phyloP scores from a whole-genome alignment of 2,888 invertebrate species.

The Pachymerium ferrugineum region DNA sequence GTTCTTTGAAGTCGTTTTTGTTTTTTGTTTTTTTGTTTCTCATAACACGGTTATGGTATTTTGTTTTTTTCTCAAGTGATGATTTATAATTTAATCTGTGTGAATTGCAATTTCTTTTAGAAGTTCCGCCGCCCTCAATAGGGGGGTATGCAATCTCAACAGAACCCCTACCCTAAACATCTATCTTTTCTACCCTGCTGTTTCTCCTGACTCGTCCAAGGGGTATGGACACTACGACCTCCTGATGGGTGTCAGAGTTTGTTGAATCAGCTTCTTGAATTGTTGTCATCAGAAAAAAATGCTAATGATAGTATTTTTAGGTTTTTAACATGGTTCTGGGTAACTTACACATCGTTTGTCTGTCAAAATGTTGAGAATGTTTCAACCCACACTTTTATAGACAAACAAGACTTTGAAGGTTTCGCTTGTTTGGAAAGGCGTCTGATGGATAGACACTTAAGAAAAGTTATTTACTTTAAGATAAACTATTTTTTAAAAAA shows the following conservation, averaged over 20 bases:
- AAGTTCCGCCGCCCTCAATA: background rate
- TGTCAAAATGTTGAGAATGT: too few relatives aligned
- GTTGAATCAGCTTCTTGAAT: conserved; percentile 20
- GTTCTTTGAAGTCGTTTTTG: background rate
- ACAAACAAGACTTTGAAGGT: too few relatives aligned
- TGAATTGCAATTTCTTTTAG: conserved; percentile 8
- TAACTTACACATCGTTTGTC: too few relatives aligned
- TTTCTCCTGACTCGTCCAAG: conserved; percentile 7
- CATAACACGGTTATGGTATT: too few relatives aligned
- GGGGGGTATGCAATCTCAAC: conserved; percentile 4
- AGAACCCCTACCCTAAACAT: conserved; percentile 22
- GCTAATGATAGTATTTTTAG: too few relatives aligned
- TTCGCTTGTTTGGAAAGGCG: too few relatives aligned
- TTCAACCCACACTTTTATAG: too few relatives aligned
- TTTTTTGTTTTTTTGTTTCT: background rate
- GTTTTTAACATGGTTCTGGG: too few relatives aligned
- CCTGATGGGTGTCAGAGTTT: conserved; percentile 13
- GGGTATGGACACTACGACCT: conserved; percentile 21
- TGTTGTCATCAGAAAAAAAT: background rate
- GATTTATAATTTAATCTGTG: conserved; percentile 21
- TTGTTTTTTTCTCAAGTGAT: background rate
- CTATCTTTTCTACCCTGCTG: conserved; percentile 23
- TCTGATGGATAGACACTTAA: too few relatives aligned
- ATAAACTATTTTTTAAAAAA: too few relatives aligned
- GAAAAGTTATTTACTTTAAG: too few relatives aligned